Evolutionary conservation across 2,888 invertebrate genomes (phyloP).

Genomic region (Lordiphosa andalusiaca): DNA sequence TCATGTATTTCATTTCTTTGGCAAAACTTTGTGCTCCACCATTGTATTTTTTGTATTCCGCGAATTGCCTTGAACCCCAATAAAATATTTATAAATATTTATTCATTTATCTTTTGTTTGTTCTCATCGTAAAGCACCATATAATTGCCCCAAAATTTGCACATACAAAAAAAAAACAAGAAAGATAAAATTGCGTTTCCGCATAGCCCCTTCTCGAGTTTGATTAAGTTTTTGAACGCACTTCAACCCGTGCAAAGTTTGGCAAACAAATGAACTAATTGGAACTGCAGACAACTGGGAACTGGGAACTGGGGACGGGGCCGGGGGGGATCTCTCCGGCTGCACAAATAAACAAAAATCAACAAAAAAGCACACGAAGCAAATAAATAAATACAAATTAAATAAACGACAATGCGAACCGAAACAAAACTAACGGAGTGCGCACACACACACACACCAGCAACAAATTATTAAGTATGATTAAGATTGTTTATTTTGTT

Average conservation of each 20-base stretch:
- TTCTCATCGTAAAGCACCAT: constrained; percentile 18
- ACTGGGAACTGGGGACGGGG: neutral
- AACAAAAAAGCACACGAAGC: constrained; percentile 26
- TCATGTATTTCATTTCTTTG: too few species aligned
- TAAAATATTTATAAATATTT: constrained; percentile 31
- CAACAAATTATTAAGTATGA: constrained; percentile 56
- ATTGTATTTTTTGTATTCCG: too few species aligned
- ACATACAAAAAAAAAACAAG: constrained; percentile 2
- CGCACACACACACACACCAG: constrained; percentile 17
- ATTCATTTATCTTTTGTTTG: constrained; percentile 18
- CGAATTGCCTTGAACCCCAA: constrained; percentile 31
- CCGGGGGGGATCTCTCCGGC: constrained; percentile 36
- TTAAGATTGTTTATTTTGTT: constrained; percentile 21
- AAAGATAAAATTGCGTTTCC: constrained; percentile 26
- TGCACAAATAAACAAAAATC: constrained; percentile 49
- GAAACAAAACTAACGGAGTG: constrained; percentile 11
- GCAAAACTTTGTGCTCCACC: neutral
- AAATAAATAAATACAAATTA: constrained; percentile 25
- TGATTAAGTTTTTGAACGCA: constrained; percentile 30
- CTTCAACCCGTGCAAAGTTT: constrained; percentile 36
- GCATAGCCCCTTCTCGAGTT: constrained; percentile 25
- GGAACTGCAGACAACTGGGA: neutral
- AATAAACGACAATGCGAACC: constrained; percentile 32
- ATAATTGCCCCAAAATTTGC: constrained; percentile 20
- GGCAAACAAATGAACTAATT: constrained; percentile 6